Evolutionary conservation across 2,888 invertebrate genomes (phyloP), one percentile per base, ranked within the genome.

Genomic region (Abrostola tripartita): DNA sequence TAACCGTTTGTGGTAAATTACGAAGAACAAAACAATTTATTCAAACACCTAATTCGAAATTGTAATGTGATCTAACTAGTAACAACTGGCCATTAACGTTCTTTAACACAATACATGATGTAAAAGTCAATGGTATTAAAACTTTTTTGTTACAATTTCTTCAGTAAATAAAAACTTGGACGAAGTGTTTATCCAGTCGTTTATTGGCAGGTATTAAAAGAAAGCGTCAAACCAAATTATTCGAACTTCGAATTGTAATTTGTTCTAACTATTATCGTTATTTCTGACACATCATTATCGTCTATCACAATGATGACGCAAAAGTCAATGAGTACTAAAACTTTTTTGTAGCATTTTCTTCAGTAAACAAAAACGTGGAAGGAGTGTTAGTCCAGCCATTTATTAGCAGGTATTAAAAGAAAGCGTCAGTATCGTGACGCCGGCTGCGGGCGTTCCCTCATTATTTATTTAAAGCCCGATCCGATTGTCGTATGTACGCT

Each of bases 381-480:
- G 65, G 67, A 59, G 52, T 12, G 0, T n/a, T 54, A 65, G 59
- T 65, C 47, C 42, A 12, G 66, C 38, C 69, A 65, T 78, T 76
- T 76, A 77, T 71, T 77, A 66, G 60, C 50, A 61, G 68, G 76
- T 80, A 85, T 90, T 89, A 90, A 90, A 87, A 85, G 84, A 84
- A 83, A 76, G 81, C 79, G 82, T 81, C 73, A 84, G 83, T 81
- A 82, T 82, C 80, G 77, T 75, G 82, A 79, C 68, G 71, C 84
- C 91, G 85, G 83, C 81, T 91, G 91, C 81, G 65, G 66, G 67
- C 66, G 81, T 93, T 93, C 93, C 89, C 93, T 92, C 90, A 90
- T 94, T 89, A 92, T 90, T 91, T 93, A 94, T 94, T 94, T 91
- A 93, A 88, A 90, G 81, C 86, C 81, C 83, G 86, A 91, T 92